Evolutionary conservation across 2,113 vertebrate genomes (phyloP).

Genomic region (Phainopepla nitens): DNA sequence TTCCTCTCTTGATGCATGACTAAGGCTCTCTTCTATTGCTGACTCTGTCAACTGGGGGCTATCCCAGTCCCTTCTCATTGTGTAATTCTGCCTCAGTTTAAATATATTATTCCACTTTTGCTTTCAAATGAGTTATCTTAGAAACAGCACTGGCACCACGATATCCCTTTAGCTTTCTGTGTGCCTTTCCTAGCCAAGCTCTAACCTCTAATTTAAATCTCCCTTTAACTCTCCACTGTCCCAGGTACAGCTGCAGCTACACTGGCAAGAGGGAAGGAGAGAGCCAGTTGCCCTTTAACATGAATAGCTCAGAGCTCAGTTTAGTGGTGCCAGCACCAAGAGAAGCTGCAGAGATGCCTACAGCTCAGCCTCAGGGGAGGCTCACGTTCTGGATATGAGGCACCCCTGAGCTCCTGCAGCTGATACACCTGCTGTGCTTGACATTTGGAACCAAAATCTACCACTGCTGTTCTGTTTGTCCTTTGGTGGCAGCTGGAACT

Average conservation of each 20-base stretch:
- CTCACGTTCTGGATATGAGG: fast-evolving
- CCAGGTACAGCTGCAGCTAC: background rate
- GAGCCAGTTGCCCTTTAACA: background rate
- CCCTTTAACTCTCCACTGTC: background rate
- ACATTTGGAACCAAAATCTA: background rate
- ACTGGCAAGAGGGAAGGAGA: background rate
- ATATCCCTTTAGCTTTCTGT: background rate
- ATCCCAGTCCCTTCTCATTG: constrained; percentile 28
- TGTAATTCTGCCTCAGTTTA: constrained; percentile 28
- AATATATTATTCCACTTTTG: constrained; percentile 35
- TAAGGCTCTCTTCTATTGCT: background rate
- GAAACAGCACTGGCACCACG: background rate
- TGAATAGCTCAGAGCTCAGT: background rate
- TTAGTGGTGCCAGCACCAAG: background rate
- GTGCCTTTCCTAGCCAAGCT: background rate
- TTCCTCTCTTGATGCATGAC: constrained; percentile 33
- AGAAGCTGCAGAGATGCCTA: background rate
- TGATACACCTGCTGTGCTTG: background rate
- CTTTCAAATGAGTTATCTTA: constrained; percentile 11
- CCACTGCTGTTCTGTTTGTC: background rate
- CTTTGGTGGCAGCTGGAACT: background rate
- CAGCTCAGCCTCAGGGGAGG: background rate
- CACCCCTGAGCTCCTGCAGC: background rate
- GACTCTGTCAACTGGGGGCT: constrained; percentile 6
- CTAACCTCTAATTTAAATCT: background rate